phyloP scores from a whole-genome alignment of 2,797 vertebrate species.

The Corythornis leucogaster region DNA sequence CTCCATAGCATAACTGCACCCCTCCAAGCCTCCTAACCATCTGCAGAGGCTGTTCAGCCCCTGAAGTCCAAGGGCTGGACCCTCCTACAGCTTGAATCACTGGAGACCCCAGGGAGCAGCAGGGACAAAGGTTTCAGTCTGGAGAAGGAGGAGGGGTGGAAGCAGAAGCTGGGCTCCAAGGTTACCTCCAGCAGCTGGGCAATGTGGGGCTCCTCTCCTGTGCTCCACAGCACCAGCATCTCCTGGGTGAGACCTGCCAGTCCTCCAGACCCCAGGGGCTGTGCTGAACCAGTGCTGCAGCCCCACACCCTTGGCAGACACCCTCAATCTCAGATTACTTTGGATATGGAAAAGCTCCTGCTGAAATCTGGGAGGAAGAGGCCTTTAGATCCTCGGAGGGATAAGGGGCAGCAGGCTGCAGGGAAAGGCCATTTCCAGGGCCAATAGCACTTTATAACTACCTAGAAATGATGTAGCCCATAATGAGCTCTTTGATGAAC shows the following conservation, averaged over 20 bases:
- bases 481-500: neutral
- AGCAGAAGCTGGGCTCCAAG: neutral
- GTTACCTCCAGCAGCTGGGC: neutral
- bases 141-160: neutral
- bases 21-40: neutral
- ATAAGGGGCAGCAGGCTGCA: neutral
- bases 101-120: neutral
- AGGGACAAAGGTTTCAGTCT: neutral
- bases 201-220: fast-evolving
- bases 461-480: neutral
- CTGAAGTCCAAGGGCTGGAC: neutral
- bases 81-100: neutral
- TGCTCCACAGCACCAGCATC: neutral
- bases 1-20: neutral
- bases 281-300: neutral
- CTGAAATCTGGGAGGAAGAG: neutral
- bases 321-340: neutral
- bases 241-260: neutral
- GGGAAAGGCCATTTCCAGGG: neutral
- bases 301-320: neutral
- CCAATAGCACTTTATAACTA: neutral
- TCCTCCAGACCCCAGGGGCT: neutral
- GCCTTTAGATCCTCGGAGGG: neutral
- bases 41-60: neutral
- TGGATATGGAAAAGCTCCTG: neutral